phyloP scores from a whole-genome alignment of 2,113 vertebrate genomes.

The Psammodynastes pulverulentus region DNA sequence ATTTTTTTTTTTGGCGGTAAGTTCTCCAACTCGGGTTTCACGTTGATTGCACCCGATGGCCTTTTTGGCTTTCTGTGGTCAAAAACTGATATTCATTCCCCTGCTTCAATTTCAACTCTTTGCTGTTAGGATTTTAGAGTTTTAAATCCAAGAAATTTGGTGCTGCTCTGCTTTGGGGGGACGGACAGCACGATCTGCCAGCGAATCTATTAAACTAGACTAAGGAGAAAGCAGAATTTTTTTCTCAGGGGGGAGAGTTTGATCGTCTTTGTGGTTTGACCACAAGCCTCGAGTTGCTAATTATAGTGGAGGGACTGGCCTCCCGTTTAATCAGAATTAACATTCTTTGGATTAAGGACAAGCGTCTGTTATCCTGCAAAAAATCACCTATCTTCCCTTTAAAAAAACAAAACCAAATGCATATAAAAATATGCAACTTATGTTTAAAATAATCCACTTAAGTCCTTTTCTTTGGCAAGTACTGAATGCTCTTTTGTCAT shows the following conservation, averaged over 20 bases:
- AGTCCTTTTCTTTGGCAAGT: background rate
- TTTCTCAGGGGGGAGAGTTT: slow-evolving; percentile 46
- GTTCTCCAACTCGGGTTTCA: background rate
- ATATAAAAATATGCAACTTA: background rate
- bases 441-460: background rate
- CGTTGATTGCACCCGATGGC: background rate
- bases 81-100: background rate
- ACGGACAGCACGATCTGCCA: slow-evolving; percentile 1
- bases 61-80: background rate
- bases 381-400: slow-evolving; percentile 34
- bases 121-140: slow-evolving; percentile 9
- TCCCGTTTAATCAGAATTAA: slow-evolving; percentile 58
- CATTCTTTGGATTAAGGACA: slow-evolving; percentile 42
- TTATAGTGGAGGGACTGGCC: slow-evolving; percentile 58
- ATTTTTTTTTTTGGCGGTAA: background rate
- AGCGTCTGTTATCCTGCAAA: slow-evolving; percentile 38
- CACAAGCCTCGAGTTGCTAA: slow-evolving; percentile 65
- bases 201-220: slow-evolving; percentile 54
- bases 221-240: slow-evolving; percentile 50
- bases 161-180: slow-evolving; percentile 7
- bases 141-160: slow-evolving; percentile 35
- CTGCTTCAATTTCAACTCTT: background rate
- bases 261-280: slow-evolving; percentile 66
- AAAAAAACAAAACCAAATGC: slow-evolving; percentile 16
- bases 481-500: background rate